Evolutionary conservation across 2,797 vertebrate species (phyloP), one percentile per base, ranked within the genome.

Genomic region (Megaceryle alcyon): DNA sequence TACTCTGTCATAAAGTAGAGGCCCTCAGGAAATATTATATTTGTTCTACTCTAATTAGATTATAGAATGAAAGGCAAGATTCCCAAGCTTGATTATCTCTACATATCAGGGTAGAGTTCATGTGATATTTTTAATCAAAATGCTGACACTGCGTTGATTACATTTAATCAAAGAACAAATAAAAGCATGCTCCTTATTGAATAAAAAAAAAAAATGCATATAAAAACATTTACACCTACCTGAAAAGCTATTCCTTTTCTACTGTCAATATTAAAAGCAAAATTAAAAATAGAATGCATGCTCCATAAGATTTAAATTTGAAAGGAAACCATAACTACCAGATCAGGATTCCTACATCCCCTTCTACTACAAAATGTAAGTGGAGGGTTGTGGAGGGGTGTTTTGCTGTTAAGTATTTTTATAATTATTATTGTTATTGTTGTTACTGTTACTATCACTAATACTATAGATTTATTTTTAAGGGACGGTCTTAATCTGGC

Each of bases 141-240:
- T n/a, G 48, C 37, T 89, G 61, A 83, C 23, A 59, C 8, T 8
- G 2, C 19, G 20, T 54, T 94, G 60, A 82, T 91, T 91, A 19
- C 43, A 49, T 51, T 85, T 86, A 86, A 92, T 90, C 70, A 94
- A 75, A 78, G 49, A 82, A 78, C 20, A 96, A 91, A 87, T 26
- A 91, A 53, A 79, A 88, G 25, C 20, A 77, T 0, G 4, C 3
- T 81, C 8, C 17, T 85, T 82, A 60, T 9, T 87, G 37, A 49
- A 83, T 39, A 33, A 78, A 68, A 86, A 37, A 78, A 68, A 86
- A 68, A 33, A 77, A 81, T 6, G 3, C 9, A 15, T 10, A 48
- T 16, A 60, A 53, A 93, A 78, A 54, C 48, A 54, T 33, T 59
- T 76, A 71, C 1, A 0, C 3, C 4, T 49, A 10, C 31, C 25